Evolutionary conservation across 2,888 invertebrate species (phyloP).

Genomic region (Athetis lepigone): DNA sequence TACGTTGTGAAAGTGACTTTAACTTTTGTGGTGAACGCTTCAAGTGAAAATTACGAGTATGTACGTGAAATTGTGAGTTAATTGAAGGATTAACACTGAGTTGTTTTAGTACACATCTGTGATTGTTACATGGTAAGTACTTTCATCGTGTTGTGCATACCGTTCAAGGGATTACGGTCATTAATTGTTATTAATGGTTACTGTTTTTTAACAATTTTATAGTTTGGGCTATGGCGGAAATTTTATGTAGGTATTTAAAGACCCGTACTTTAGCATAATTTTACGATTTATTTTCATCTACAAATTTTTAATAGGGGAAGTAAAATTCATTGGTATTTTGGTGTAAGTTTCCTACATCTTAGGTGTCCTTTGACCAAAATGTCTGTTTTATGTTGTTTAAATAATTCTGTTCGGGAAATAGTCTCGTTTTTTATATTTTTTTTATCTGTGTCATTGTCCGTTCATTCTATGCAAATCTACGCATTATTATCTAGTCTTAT

Average conservation of each 20-base stretch:
- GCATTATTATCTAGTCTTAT: conserved; percentile 1
- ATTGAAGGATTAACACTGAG: conserved; percentile 70
- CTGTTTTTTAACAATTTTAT: conserved; percentile 36
- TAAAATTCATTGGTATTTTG: neutral
- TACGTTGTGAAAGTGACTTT: conserved; percentile 71
- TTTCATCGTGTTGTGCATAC: conserved; percentile 14
- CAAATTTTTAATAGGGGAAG: neutral
- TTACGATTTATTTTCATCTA: neutral
- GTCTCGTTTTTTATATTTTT: neutral
- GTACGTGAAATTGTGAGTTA: conserved; percentile 76
- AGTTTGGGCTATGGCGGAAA: conserved; percentile 17
- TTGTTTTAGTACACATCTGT: conserved; percentile 66
- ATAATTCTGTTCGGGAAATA: neutral
- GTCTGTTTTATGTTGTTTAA: neutral
- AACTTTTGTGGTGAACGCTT: conserved; percentile 70
- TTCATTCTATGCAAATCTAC: neutral
- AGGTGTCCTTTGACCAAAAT: neutral
- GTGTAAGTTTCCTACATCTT: neutral
- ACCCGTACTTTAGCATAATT: neutral
- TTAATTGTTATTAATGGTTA: conserved; percentile 44
- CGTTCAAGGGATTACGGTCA: conserved; percentile 30
- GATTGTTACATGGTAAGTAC: conserved; percentile 82
- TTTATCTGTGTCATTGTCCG: neutral
- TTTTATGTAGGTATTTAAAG: neutral
- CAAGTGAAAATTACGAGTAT: conserved; percentile 65